Evolutionary conservation across 2,888 invertebrate genomes (phyloP).

Genomic region (Heliconius charithonia): DNA sequence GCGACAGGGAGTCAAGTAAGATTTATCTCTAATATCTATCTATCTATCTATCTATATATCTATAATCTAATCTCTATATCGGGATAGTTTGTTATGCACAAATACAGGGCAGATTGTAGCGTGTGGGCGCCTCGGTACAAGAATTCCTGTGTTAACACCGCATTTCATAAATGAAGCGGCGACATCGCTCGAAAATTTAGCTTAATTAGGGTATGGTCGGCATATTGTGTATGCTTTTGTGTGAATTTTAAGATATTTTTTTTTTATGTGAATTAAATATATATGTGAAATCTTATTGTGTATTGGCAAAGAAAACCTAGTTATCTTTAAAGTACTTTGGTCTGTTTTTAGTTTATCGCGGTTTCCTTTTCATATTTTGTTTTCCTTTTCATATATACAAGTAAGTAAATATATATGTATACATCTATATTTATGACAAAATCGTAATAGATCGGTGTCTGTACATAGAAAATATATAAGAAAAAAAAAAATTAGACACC

Average conservation of each 20-base stretch:
- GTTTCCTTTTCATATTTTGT: too few species aligned
- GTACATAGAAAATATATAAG: too few species aligned
- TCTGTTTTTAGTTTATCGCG: too few species aligned
- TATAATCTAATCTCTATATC: slow-evolving; percentile 44
- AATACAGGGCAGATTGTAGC: slow-evolving; percentile 45
- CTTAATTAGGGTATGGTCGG: slow-evolving; percentile 59
- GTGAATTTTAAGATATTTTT: neutral
- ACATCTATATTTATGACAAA: too few species aligned
- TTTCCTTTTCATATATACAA: too few species aligned
- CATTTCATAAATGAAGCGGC: slow-evolving; percentile 63
- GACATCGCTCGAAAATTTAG: slow-evolving; percentile 58
- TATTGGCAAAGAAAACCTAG: too few species aligned
- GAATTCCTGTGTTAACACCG: slow-evolving; percentile 48
- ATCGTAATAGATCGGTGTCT: too few species aligned
- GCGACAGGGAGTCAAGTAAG: slow-evolving; percentile 29
- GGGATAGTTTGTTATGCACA: slow-evolving; percentile 42
- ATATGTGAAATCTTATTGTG: too few species aligned
- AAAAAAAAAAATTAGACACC: too few species aligned
- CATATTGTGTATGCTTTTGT: slow-evolving; percentile 37
- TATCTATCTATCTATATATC: too few species aligned
- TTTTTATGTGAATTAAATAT: neutral
- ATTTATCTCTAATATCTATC: slow-evolving; percentile 16
- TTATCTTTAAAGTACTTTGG: too few species aligned
- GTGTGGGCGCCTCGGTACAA: slow-evolving; percentile 50
- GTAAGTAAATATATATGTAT: too few species aligned